Evolutionary conservation across 2,888 invertebrate species (phyloP).

Genomic region (Nineta flava): DNA sequence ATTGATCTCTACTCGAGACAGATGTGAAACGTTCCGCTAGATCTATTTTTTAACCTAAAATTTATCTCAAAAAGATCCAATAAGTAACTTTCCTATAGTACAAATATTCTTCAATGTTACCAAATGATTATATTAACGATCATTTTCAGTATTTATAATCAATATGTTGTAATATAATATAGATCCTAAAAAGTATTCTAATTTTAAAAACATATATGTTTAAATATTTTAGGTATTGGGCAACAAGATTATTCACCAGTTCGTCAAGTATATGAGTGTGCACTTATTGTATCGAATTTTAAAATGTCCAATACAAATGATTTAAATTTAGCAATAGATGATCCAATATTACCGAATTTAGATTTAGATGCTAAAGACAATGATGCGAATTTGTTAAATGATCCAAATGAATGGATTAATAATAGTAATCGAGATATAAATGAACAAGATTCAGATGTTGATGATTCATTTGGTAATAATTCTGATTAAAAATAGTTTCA

Average conservation of each 20-base stretch:
- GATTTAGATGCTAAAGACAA: background rate
- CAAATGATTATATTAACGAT: too few species aligned
- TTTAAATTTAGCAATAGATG: background rate
- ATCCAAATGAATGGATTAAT: too few species aligned
- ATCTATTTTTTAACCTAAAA: too few species aligned
- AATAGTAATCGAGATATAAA: background rate
- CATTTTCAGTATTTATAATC: too few species aligned
- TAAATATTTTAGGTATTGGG: conserved; percentile 1
- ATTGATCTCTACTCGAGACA: too few species aligned
- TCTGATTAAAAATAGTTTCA: background rate
- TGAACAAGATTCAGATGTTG: background rate
- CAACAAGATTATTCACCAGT: conserved; percentile 1
- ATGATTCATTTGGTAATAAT: background rate
- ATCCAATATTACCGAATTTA: too few species aligned
- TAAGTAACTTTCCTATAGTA: too few species aligned
- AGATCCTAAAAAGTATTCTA: too few species aligned
- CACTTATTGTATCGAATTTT: conserved; percentile 3
- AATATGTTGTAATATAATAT: too few species aligned
- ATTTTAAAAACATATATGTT: background rate
- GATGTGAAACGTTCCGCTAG: too few species aligned
- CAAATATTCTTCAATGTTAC: too few species aligned
- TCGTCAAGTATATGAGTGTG: conserved; percentile 5
- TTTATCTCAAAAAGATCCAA: too few species aligned
- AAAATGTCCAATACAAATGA: conserved; percentile 3
- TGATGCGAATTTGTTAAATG: background rate